phyloP scores from a whole-genome alignment of 2,797 vertebrate species.

The Tiaroga cobitis region DNA sequence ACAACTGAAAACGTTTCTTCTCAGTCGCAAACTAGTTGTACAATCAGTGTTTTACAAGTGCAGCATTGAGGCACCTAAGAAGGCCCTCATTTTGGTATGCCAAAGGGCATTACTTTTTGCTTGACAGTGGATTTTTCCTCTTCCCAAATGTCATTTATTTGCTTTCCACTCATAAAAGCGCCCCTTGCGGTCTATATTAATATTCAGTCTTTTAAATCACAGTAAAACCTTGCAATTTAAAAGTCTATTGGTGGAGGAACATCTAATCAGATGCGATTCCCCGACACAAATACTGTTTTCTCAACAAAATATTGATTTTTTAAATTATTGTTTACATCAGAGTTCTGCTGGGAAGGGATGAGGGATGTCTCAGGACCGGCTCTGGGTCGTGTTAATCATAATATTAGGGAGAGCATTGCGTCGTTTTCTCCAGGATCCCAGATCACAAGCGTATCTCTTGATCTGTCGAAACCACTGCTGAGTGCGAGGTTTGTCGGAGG shows the following conservation, averaged over 20 bases:
- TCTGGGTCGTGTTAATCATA: slow-evolving; percentile 90
- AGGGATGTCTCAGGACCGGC: slow-evolving; percentile 75
- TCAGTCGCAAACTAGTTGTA: slow-evolving; percentile 67
- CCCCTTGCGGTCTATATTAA: slow-evolving; percentile 54
- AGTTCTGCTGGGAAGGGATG: slow-evolving; percentile 30
- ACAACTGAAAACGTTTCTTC: slow-evolving; percentile 61
- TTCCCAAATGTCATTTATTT: slow-evolving; percentile 55
- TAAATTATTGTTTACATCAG: slow-evolving; percentile 65
- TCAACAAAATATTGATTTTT: slow-evolving; percentile 36
- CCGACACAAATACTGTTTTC: slow-evolving; percentile 55
- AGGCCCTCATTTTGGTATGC: slow-evolving; percentile 72
- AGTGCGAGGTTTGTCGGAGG: slow-evolving; percentile 85
- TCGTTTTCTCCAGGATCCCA: slow-evolving; percentile 90
- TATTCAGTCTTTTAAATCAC: slow-evolving; percentile 50
- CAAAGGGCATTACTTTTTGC: slow-evolving; percentile 55
- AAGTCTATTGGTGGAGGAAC: slow-evolving; percentile 37
- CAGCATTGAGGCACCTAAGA: slow-evolving; percentile 63
- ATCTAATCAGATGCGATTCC: background rate
- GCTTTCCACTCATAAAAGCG: slow-evolving; percentile 70
- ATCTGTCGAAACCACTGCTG: slow-evolving; percentile 93
- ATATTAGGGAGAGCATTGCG: slow-evolving; percentile 92
- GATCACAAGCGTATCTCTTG: slow-evolving; percentile 82
- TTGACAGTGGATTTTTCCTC: slow-evolving; percentile 15
- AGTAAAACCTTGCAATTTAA: slow-evolving; percentile 55
- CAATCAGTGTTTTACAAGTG: slow-evolving; percentile 70